phyloP scores from a whole-genome alignment of 1,140 invertebrate genomes.

The Ctenoplectra terminalis region DNA sequence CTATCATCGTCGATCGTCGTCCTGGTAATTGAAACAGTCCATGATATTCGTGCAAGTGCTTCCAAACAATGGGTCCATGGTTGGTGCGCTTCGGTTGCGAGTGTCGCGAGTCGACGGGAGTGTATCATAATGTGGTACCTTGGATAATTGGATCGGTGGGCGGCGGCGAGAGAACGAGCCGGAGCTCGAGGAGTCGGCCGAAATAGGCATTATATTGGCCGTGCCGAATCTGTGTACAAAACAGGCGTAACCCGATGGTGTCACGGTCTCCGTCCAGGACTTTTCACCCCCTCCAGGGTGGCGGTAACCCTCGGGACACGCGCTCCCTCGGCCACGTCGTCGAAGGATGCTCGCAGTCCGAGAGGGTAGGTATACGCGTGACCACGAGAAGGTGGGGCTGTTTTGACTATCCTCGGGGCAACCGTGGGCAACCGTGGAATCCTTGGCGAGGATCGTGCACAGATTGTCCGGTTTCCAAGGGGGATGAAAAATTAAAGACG shows the following conservation, averaged over 20 bases:
- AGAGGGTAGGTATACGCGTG: slow-evolving; percentile 11
- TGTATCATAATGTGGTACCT: slow-evolving; percentile 75
- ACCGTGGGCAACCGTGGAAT: slow-evolving; percentile 23
- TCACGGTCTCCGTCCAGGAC: slow-evolving; percentile 70
- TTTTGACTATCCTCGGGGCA: slow-evolving; percentile 63
- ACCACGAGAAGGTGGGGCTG: slow-evolving; percentile 60
- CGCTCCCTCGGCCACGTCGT: slow-evolving; percentile 10
- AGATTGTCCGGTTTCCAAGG: slow-evolving; percentile 11
- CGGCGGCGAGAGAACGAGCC: slow-evolving; percentile 41
- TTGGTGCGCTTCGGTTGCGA: neutral
- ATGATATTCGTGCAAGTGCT: slow-evolving; percentile 45
- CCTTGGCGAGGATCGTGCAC: slow-evolving; percentile 29
- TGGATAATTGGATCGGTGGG: slow-evolving; percentile 78
- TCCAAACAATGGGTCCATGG: slow-evolving; percentile 25
- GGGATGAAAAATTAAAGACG: slow-evolving; percentile 61
- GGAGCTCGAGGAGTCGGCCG: neutral
- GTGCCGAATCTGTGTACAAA: slow-evolving; percentile 78
- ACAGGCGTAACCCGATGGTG: slow-evolving; percentile 77
- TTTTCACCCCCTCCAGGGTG: slow-evolving; percentile 22
- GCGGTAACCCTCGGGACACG: slow-evolving; percentile 58
- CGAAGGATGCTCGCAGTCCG: slow-evolving; percentile 26
- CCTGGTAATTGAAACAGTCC: slow-evolving; percentile 77
- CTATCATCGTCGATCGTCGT: slow-evolving; percentile 25
- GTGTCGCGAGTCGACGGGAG: slow-evolving; percentile 20
- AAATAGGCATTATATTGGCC: slow-evolving; percentile 79